These are phyloP conservation scores for Drosophila malerkotliana DNA, from an alignment of 1,140 invertebrate species.

Conservation along the genomic window DNA sequence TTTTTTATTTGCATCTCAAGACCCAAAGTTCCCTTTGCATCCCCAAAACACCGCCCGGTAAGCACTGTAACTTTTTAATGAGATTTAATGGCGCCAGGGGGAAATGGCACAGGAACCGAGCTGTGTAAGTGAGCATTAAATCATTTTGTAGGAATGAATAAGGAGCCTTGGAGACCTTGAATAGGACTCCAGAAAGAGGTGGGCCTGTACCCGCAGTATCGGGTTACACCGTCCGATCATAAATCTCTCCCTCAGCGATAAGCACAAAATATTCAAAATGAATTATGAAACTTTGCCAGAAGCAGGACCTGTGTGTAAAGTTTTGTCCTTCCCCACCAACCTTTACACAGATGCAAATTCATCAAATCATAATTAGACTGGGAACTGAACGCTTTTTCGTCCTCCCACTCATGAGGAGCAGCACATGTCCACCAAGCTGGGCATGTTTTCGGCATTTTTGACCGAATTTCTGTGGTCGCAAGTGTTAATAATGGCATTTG, in stretches of 20 bases:
- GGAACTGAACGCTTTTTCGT: background rate
- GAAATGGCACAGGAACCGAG: conserved; percentile 52
- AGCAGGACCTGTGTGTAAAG: background rate
- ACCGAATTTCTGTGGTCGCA: conserved; percentile 77
- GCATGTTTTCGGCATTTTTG: conserved; percentile 45
- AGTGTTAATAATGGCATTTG: conserved; percentile 78
- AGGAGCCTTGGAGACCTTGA: conserved; percentile 48
- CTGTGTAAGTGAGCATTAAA: conserved; percentile 77
- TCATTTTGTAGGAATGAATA: conserved; percentile 67
- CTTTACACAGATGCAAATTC: conserved; percentile 34
- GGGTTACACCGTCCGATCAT: conserved; percentile 65
- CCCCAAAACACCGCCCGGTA: conserved; percentile 11
- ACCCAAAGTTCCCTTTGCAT: background rate
- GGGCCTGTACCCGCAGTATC: conserved; percentile 43
- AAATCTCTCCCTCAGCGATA: conserved; percentile 78
- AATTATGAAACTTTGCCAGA: conserved; percentile 63
- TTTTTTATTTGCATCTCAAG: conserved; percentile 68
- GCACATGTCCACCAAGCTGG: conserved; percentile 33
- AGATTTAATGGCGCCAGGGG: conserved; percentile 78
- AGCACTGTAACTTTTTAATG: conserved; percentile 69
- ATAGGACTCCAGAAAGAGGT: background rate
- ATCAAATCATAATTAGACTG: conserved; percentile 75
- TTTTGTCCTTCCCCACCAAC: background rate
- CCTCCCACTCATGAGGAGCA: conserved; percentile 8
- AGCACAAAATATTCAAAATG: conserved; percentile 76